These are phyloP conservation scores for Etheostoma perlongum DNA, from an alignment of 2,797 vertebrate genomes.

Conservation along the genomic window DNA sequence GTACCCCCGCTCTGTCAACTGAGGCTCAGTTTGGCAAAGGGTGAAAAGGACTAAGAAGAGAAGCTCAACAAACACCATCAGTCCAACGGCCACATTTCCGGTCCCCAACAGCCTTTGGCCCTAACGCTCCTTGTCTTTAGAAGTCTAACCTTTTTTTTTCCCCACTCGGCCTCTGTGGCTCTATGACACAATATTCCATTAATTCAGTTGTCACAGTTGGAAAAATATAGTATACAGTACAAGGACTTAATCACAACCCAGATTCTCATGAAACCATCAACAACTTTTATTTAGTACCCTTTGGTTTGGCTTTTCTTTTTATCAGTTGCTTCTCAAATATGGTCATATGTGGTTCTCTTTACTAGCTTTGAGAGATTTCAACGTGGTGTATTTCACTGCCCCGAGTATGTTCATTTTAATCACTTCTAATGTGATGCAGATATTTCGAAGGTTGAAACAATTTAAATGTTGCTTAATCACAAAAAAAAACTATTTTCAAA, in stretches of 20 bases:
- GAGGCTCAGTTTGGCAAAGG: slow-evolving; percentile 60
- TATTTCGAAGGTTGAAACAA: slow-evolving; percentile 21
- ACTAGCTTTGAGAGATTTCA: slow-evolving; percentile 25
- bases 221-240: background rate
- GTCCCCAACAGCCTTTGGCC: slow-evolving; percentile 35
- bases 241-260: background rate
- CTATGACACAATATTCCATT: slow-evolving; percentile 23
- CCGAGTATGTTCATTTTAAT: slow-evolving; percentile 2
- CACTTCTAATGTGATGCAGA: slow-evolving; percentile 1
- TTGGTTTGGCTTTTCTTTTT: slow-evolving; percentile 26
- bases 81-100: slow-evolving; percentile 65
- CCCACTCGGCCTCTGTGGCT: background rate
- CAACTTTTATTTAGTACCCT: background rate
- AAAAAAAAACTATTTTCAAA: background rate
- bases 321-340: slow-evolving; percentile 12
- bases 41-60: slow-evolving; percentile 63
- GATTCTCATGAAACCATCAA: slow-evolving; percentile 20
- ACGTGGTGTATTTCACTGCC: slow-evolving; percentile 17
- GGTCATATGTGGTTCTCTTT: background rate
- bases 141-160: slow-evolving; percentile 12
- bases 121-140: slow-evolving; percentile 29
- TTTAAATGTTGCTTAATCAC: slow-evolving; percentile 8
- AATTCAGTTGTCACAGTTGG: background rate
- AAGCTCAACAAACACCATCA: slow-evolving; percentile 51
- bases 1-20: slow-evolving; percentile 65